Percentiles rank a stretch among this genome's conserved stretches.
These are phyloP conservation scores for Spodoptera litura DNA, from an alignment of 1,140 invertebrate species.

Conservation along the genomic window DNA sequence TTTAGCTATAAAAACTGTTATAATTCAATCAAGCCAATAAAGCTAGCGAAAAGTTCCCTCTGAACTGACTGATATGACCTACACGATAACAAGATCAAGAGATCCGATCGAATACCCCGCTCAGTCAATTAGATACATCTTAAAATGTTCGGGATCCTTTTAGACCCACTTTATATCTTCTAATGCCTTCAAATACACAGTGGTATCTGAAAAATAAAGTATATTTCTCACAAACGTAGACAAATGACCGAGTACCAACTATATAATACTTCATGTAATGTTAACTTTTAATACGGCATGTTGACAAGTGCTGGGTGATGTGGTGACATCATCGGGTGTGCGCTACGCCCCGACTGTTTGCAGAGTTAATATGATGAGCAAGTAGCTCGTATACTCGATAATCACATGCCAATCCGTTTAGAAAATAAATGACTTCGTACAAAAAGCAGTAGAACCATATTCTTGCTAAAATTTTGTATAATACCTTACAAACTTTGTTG, in stretches of 20 bases:
- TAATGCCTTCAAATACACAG: neutral
- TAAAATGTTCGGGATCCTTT: neutral
- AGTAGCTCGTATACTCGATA: slow-evolving; percentile 50
- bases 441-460: too few species aligned
- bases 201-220: too few species aligned
- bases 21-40: slow-evolving; percentile 38
- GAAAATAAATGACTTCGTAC: neutral
- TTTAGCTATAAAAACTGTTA: slow-evolving; percentile 14
- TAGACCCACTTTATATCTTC: neutral
- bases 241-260: neutral
- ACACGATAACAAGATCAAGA: slow-evolving; percentile 14
- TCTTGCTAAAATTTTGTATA: too few species aligned
- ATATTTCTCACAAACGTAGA: too few species aligned
- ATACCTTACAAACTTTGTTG: too few species aligned
- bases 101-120: neutral
- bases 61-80: slow-evolving; percentile 23
- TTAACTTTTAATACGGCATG: slow-evolving; percentile 43
- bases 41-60: slow-evolving; percentile 16
- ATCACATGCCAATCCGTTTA: slow-evolving; percentile 48
- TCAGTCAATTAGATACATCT: neutral
- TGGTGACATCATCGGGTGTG: slow-evolving; percentile 66
- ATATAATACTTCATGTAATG: slow-evolving; percentile 27
- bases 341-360: slow-evolving; percentile 56
- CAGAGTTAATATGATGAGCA: slow-evolving; percentile 61
- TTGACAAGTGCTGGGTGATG: slow-evolving; percentile 59